Base-by-base conservation (phyloP, 2,113 vertebrate species). In the Istiophorus platypterus region DNA sequence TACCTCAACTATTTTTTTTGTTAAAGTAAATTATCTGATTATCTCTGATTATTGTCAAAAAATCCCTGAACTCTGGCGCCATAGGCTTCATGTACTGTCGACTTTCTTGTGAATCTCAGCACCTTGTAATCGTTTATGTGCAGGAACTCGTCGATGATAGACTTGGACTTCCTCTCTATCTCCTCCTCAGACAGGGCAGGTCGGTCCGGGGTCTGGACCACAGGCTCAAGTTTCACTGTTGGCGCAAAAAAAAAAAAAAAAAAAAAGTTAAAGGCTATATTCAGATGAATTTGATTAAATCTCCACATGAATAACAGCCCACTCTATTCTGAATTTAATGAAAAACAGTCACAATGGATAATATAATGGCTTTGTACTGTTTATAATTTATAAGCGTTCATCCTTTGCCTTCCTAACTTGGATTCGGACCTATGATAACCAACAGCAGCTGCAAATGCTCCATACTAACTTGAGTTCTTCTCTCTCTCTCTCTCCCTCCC, bases 71-170 rank as follows among this genome's bases (percentile, higher is more conserved):
- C 37, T 72, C n/a, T 20, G 39, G 5, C 1, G 17, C 45, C 18
- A 3, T 18, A 11, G 65, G 39, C 54, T 49, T 61, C 22, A 7
- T 56, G 11, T 0, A 4, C 17, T 51, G 52, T 7, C 17, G 70
- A 34, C 42, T 18, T 64, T 1, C 29, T 15, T 24, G 22, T 74
- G 31, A 47, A 31, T 65, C 3, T 59, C 26, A 75, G 92, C 92
- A 98, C 98, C 97, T 99, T 99, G 89, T 96, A 97, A 93, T 99
- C 98, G 17, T 97, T 99, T 91, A 99, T 98, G 93, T 99, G 98
- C 82, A 99, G 95, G 92, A 99, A 99, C 91, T 99, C 98, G 65
- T 99, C 98, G 80, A 99, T 97, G 86, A 99, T 99, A 80, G 98
- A 95, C 92, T 94, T 97, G 73, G 95, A 98, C 88, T 98, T 99